phyloP scores from a whole-genome alignment of 2,888 invertebrate genomes.

The Iphiclides podalirius region DNA sequence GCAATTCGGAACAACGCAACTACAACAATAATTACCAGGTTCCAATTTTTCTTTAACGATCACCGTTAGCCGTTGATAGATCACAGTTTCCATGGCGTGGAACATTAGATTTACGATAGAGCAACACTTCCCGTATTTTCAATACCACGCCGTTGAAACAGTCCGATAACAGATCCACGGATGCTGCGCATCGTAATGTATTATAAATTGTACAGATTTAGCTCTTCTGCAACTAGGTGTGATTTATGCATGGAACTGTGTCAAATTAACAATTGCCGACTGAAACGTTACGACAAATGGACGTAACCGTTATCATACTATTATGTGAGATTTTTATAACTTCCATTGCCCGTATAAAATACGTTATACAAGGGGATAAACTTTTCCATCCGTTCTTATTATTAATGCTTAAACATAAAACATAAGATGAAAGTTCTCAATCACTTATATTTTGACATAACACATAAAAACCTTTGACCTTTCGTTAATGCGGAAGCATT shows the following conservation, averaged over 20 bases:
- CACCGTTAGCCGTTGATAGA: constrained; percentile 38
- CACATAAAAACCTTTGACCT: no score
- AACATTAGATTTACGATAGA: constrained; percentile 43
- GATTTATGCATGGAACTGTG: constrained; percentile 68
- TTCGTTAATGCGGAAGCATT: no score
- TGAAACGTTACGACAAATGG: constrained; percentile 44
- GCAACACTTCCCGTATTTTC: constrained; percentile 54
- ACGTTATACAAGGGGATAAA: no score
- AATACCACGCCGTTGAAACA: constrained; percentile 35
- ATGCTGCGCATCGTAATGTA: constrained; percentile 44
- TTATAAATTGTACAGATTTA: constrained; percentile 65
- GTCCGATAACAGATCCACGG: constrained; percentile 29
- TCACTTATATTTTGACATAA: no score
- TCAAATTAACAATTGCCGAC: constrained; percentile 70
- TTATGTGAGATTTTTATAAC: not conserved
- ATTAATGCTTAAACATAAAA: no score
- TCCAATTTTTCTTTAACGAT: constrained; percentile 62
- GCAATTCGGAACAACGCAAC: constrained; percentile 69
- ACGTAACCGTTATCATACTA: constrained; percentile 46
- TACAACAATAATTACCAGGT: constrained; percentile 52
- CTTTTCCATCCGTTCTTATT: no score
- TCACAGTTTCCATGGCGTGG: constrained; percentile 21
- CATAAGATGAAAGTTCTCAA: no score
- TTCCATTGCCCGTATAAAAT: not conserved
- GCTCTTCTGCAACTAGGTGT: constrained; percentile 58